phyloP scores from a whole-genome alignment of 2,113 vertebrate genomes.

The Emydura subglobosa region DNA sequence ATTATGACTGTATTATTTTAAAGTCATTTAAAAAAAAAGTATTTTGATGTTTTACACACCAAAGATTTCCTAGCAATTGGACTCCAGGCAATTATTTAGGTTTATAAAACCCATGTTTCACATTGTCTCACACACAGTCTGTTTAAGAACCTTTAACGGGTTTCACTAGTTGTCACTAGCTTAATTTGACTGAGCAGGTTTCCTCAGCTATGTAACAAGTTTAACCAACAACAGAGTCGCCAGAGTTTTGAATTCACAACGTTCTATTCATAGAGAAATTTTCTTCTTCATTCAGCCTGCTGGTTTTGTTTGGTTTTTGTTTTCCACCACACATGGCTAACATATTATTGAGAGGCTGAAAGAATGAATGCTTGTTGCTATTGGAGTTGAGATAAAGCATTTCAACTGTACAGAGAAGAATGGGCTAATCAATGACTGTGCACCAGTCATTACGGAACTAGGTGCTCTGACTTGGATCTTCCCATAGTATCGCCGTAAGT shows the following conservation, averaged over 20 bases:
- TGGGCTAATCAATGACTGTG: background rate
- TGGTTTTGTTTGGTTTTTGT: background rate
- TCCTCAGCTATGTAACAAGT: background rate
- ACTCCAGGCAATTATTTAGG: background rate
- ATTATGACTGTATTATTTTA: background rate
- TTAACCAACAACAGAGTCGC: background rate
- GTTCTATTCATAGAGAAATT: accelerated
- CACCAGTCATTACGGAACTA: background rate
- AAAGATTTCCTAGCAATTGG: background rate
- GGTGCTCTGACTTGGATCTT: background rate
- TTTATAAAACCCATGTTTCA: background rate
- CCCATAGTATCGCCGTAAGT: accelerated
- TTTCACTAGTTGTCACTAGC: background rate
- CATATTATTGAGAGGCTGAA: background rate
- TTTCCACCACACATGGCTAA: background rate
- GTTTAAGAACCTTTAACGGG: accelerated
- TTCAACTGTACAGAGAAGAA: background rate
- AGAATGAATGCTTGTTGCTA: background rate
- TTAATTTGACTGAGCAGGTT: accelerated
- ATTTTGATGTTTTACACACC: background rate
- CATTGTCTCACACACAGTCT: accelerated
- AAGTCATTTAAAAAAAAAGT: background rate
- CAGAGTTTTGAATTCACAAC: background rate
- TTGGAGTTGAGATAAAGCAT: background rate
- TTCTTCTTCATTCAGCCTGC: background rate